These are phyloP conservation scores for Mastomys coucha DNA, from an alignment of 2,113 vertebrate genomes.

Conservation along the genomic window DNA sequence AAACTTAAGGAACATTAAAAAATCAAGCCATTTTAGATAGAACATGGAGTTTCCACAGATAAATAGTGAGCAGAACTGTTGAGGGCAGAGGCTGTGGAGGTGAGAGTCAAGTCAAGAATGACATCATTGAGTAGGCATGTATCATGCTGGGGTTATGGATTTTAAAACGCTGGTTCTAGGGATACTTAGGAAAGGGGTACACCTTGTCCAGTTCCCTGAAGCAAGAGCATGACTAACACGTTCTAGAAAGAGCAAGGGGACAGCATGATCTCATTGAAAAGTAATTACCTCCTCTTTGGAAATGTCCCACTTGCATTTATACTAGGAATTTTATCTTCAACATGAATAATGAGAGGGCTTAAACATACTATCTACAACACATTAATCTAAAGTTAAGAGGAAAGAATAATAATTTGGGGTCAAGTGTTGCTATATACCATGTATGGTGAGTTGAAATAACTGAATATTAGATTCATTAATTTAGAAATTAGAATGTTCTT, in stretches of 20 bases:
- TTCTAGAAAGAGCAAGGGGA: not conserved
- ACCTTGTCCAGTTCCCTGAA: not conserved
- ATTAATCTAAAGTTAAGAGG: not conserved
- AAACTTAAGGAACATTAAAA: not conserved
- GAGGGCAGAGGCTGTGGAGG: not conserved
- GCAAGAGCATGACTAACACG: not conserved
- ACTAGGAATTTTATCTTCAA: not conserved
- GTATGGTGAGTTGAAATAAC: not conserved
- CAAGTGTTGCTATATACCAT: not conserved
- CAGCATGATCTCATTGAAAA: not conserved
- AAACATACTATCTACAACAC: not conserved
- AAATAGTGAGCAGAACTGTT: not conserved
- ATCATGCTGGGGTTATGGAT: not conserved
- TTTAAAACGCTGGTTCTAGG: not conserved
- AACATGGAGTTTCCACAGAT: not conserved
- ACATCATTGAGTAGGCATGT: not conserved
- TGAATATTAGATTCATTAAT: not conserved
- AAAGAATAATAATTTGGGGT: not conserved
- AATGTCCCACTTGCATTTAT: not conserved
- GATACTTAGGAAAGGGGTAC: not conserved
- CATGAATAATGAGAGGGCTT: not conserved
- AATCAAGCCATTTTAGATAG: not conserved
- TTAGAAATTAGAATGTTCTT: not conserved
- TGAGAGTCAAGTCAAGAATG: not conserved
- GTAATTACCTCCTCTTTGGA: not conserved